These are phyloP conservation scores for Hetaerina americana DNA, from an alignment of 1,140 invertebrate genomes.

Conservation along the genomic window DNA sequence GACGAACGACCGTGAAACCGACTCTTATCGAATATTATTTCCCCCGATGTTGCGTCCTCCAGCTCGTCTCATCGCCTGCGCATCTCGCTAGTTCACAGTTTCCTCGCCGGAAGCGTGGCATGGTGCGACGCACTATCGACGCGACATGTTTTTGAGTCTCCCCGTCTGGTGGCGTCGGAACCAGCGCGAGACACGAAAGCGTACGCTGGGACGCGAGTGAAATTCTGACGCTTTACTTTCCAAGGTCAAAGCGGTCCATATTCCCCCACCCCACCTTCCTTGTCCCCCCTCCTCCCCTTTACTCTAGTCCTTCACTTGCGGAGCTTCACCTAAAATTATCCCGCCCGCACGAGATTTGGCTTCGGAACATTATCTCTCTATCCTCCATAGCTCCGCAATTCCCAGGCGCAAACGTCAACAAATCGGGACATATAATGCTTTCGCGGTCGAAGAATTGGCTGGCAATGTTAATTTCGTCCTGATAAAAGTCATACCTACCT, in stretches of 20 bases:
- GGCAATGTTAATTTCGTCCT: no score
- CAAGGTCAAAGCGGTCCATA: not conserved
- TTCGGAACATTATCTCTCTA: not conserved
- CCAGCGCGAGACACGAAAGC: not conserved
- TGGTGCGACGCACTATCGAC: not conserved
- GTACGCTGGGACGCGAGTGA: not conserved
- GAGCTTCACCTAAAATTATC: not conserved
- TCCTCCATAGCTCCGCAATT: not conserved
- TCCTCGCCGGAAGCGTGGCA: not conserved
- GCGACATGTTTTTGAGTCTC: not conserved
- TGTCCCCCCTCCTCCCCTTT: no score
- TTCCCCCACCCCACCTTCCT: no score
- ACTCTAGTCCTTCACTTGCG: not conserved
- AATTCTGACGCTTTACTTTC: not conserved
- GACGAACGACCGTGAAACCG: not conserved
- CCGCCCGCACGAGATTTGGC: not conserved
- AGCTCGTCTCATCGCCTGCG: not conserved
- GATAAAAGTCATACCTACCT: no score
- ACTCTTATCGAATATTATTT: no score
- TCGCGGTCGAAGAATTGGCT: no score
- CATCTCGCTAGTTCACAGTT: not conserved
- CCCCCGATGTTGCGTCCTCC: not conserved
- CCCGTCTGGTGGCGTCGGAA: not conserved
- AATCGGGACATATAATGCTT: no score
- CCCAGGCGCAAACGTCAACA: not conserved